A percentile compares a stretch with the other conserved stretches of the same genome.
These are phyloP conservation scores for Procambarus virginalis DNA, from an alignment of 1,140 invertebrate genomes.

Conservation along the genomic window DNA sequence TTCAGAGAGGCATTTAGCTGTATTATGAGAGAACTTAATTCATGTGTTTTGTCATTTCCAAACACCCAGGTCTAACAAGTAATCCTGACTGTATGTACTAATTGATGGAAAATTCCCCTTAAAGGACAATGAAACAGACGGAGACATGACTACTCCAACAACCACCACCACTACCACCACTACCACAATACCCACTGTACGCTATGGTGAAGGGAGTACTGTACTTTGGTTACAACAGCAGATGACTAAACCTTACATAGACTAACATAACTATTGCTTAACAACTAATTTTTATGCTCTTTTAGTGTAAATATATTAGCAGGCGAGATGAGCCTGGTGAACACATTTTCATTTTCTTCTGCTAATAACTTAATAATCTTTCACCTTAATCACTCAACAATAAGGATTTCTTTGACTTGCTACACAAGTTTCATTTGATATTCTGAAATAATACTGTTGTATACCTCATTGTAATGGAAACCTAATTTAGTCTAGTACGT, in stretches of 20 bases:
- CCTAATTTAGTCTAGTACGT: too few relatives aligned
- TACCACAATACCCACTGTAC: slow-evolving; percentile 59
- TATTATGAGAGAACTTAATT: background rate
- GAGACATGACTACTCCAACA: slow-evolving; percentile 34
- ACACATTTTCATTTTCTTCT: background rate
- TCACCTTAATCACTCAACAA: background rate
- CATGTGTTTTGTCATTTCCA: slow-evolving; percentile 7
- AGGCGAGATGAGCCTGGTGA: background rate
- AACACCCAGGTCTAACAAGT: background rate
- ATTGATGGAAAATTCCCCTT: slow-evolving; percentile 46
- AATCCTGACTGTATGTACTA: slow-evolving; percentile 45
- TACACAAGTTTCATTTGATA: background rate
- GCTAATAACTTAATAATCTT: background rate
- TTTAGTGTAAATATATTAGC: background rate
- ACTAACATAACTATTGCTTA: slow-evolving; percentile 27
- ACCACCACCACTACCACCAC: slow-evolving; percentile 46
- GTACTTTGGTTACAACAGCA: slow-evolving; percentile 34
- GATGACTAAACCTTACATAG: background rate
- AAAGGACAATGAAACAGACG: slow-evolving; percentile 61
- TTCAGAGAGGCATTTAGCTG: background rate
- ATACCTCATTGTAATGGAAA: background rate
- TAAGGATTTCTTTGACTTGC: background rate
- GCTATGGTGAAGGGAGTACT: slow-evolving; percentile 64
- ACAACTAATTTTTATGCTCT: background rate
- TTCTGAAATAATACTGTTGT: background rate